Base-by-base conservation (phyloP, 35 echinoderm and acorn worm species). In the Ophioderma brevispina region DNA sequence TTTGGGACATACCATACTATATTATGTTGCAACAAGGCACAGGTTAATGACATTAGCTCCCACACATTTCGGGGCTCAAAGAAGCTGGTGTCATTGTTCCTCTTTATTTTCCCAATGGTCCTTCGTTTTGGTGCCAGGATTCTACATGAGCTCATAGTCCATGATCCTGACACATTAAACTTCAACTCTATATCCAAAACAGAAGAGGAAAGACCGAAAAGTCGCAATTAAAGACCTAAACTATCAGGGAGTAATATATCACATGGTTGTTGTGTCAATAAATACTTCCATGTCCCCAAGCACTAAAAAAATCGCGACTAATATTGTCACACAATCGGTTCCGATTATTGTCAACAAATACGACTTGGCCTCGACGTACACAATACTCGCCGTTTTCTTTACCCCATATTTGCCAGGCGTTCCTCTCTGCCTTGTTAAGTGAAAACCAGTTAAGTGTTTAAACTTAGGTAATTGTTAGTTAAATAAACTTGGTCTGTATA, bases 381-480 rank as follows among this genome's bases (percentile, higher is more conserved):
- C 59, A 70, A 70, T 70, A 6, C 6, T 2, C 15, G 6, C 59
- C 5, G 2, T 46, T 46, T 8, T 46, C 41, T 70, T 70, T 4
- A 30, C 59, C 59, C 17, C 23, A 15, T 30, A 70, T 70, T 46
- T 46, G 41, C n/a, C 10, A 8, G 10, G 59, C 10, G 10, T 70
- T 70, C 15, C 59, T 30, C 59, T 70, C n/a, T 25, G 41, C 5
- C 59, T 25, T 70, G 59, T 70, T 13, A 70, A 15, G 59, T 52
- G 46, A 52, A 17, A 70, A 70, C 59, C 28, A 30, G 59, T 70
- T 70, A 70, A 70, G n/a, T 70, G 59, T 70, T 70, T 70, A 70
- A 8, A 70, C 10, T 70, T 70, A 70, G 59, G 59, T 70, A 70
- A 70, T 70, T 70, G 59, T 70, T 70, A 70, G 59, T 70, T 70